phyloP scores from a whole-genome alignment of 2,113 vertebrate genomes.

The Panthera tigris region DNA sequence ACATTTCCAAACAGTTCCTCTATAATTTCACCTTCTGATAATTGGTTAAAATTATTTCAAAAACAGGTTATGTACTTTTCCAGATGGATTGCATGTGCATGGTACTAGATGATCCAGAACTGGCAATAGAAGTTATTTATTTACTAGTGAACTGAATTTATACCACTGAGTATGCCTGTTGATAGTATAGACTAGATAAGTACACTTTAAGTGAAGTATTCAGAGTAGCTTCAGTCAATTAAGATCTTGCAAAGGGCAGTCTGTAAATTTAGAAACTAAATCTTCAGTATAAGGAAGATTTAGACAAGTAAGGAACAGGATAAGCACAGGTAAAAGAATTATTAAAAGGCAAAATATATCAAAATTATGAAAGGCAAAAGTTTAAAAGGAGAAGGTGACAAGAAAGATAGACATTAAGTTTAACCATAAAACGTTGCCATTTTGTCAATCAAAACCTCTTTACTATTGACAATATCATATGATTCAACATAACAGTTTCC shows the following conservation, averaged over 20 bases:
- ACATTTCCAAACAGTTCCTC: neutral
- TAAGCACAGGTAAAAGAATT: neutral
- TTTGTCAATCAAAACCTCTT: neutral
- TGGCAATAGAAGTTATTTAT: neutral
- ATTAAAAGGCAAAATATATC: neutral
- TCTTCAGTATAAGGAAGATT: neutral
- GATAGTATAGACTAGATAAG: neutral
- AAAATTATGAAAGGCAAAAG: neutral
- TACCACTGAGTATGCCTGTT: neutral
- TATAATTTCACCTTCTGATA: neutral
- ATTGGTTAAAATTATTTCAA: neutral
- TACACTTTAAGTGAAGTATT: neutral
- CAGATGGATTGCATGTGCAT: neutral
- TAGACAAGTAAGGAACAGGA: neutral
- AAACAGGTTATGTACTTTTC: neutral
- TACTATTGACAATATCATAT: neutral
- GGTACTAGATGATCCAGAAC: neutral
- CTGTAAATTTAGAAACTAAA: neutral
- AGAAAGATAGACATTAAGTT: neutral
- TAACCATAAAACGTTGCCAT: neutral
- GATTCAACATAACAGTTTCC: neutral
- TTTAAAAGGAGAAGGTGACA: neutral
- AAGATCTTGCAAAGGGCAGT: neutral
- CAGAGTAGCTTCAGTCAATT: neutral
- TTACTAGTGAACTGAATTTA: neutral